Conservation (phyloP, 2,888 invertebrate genomes). For the Calliopum simillimum region DNA sequence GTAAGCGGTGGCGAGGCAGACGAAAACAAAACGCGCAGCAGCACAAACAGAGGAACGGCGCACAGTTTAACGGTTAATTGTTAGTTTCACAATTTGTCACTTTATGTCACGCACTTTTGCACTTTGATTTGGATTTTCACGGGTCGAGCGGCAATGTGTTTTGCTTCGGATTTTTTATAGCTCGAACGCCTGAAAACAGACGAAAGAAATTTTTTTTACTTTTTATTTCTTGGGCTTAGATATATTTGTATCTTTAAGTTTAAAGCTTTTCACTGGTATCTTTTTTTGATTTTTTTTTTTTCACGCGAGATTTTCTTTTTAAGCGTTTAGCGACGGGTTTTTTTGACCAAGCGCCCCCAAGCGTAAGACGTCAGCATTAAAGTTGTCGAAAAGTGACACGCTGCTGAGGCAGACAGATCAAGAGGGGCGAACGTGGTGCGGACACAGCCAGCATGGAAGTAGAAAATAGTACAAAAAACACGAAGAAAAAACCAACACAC, state of each 20-base stretch:
- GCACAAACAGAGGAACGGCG: neutral
- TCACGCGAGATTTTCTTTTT: neutral
- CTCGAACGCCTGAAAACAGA: conserved; percentile 1
- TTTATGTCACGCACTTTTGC: conserved; percentile 3
- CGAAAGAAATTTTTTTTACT: conserved; percentile 21
- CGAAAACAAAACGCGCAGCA: conserved; percentile 19
- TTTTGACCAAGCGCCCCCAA: neutral
- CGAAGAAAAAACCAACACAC: conserved; percentile 44
- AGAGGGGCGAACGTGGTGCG: conserved; percentile 21
- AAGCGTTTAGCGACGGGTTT: neutral
- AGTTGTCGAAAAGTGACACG: neutral
- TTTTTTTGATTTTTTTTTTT: conserved; percentile 31
- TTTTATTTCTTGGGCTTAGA: conserved; percentile 14
- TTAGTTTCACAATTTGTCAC: neutral
- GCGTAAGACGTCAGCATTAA: neutral
- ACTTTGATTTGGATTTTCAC: neutral
- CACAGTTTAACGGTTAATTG: too few species aligned
- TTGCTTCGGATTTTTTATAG: too few species aligned
- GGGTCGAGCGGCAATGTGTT: neutral
- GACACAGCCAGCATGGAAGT: conserved; percentile 7
- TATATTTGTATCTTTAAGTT: conserved; percentile 11
- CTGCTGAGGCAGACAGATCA: conserved; percentile 19
- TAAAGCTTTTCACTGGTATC: conserved; percentile 23
- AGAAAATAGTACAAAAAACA: conserved; percentile 44
- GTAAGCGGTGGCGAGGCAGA: conserved; percentile 26